Evolutionary conservation across 2,113 vertebrate species (phyloP).

Genomic region (Gymnorhina tibicen): DNA sequence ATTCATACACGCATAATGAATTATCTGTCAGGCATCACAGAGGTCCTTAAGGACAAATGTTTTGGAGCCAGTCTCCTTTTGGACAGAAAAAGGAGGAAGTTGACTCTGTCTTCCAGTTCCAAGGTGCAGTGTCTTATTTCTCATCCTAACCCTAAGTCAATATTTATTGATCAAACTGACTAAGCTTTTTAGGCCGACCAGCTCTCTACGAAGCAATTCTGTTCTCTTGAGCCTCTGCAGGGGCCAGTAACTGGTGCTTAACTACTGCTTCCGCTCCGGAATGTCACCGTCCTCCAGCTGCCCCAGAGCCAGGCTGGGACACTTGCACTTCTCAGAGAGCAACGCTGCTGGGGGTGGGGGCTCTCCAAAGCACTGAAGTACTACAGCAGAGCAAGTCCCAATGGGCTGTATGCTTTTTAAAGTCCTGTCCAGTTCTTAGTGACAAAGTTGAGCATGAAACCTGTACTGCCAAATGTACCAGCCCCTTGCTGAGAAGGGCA

Average conservation of each 20-base stretch:
- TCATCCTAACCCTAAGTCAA: constrained; percentile 37
- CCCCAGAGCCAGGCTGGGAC: neutral
- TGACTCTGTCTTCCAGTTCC: constrained; percentile 52
- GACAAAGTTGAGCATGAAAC: constrained; percentile 50
- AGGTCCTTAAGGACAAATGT: constrained; percentile 5
- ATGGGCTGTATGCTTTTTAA: neutral
- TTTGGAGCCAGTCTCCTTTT: constrained; percentile 19
- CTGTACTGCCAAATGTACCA: neutral
- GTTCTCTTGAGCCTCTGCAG: constrained; percentile 47
- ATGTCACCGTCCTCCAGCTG: constrained; percentile 7
- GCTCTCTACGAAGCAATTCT: constrained; percentile 38
- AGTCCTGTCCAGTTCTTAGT: neutral
- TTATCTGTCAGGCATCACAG: neutral
- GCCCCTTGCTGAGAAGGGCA: neutral
- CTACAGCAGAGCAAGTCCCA: neutral
- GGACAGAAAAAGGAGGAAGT: constrained; percentile 15
- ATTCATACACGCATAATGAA: neutral
- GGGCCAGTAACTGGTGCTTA: constrained; percentile 51
- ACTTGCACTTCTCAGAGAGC: neutral
- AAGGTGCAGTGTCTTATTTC: constrained; percentile 53
- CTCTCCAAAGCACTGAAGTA: neutral
- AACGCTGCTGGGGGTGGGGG: neutral
- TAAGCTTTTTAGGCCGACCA: constrained; percentile 36
- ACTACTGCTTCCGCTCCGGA: constrained; percentile 28
- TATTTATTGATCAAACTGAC: constrained; percentile 53